Evolutionary conservation across 2,113 vertebrate species (phyloP), one percentile per base, ranked within the genome.

Genomic region (Cinclus mexicanus): DNA sequence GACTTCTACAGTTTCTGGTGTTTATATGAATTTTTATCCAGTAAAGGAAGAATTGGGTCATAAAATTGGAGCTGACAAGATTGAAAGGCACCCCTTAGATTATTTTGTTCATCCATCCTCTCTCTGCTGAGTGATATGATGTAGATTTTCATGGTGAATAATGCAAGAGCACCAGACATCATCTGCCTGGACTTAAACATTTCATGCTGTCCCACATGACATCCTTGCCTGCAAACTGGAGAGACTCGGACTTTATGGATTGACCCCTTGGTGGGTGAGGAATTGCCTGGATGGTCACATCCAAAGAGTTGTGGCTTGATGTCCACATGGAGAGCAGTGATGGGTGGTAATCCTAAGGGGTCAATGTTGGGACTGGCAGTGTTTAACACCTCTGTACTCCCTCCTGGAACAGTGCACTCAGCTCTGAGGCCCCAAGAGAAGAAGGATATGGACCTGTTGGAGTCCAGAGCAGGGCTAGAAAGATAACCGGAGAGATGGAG

Each of bases 201-300:
- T 63, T 69, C 25, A 14, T 24, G 12, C 6, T 63, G 10, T 24
- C 31, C 31, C 33, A 26, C 26, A 37, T 11, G 8, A 13, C 7
- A 20, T 56, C 8, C 26, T 26, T 42, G 41, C 55, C 49, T 42
- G 25, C 15, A 26, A 69, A 19, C 24, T 61, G 18, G 25, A 61
- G 47, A 61, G 31, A 49, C 2, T 9, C 6, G 18, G 63, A 23
- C 49, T 42, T 35, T 67, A 42, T 42, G 56, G 55, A 53, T 11
- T 35, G 25, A 49, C 6, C 55, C 23, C 49, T 33, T 0, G 0
- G 8, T 42, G n/a, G 29, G 14, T 31, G 28, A 60, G 39, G 46
- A 89, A 68, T 75, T 60, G 21, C 6, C 53, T n/a, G 60, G 39
- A 39, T 46, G 29, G 52, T 60, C 46, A 75, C 39, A 52, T 15